Evolutionary conservation across 2,888 invertebrate species (phyloP).

Genomic region (Protophormia terraenovae): DNA sequence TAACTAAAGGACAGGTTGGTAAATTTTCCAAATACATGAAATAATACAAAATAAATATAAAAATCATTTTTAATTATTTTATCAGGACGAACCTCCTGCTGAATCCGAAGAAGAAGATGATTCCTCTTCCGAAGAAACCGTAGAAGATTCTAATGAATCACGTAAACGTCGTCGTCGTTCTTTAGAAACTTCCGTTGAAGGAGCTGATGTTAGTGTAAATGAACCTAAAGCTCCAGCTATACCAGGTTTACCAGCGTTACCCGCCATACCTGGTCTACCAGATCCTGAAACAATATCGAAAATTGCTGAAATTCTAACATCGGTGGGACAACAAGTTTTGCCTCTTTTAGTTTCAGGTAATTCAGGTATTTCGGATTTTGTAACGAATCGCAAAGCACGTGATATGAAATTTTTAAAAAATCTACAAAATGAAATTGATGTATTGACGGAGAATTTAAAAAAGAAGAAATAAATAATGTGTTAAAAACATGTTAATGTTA

Average conservation of each 20-base stretch:
- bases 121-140: conserved; percentile 77
- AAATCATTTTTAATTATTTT: neutral
- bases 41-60: neutral
- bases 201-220: conserved; percentile 32
- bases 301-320: conserved; percentile 76
- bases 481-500: neutral
- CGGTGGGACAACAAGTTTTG: conserved; percentile 76
- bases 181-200: conserved; percentile 55
- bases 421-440: conserved; percentile 68
- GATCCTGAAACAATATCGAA: conserved; percentile 77
- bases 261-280: conserved; percentile 75
- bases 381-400: conserved; percentile 70
- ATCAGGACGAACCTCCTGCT: conserved; percentile 42
- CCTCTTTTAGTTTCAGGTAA: conserved; percentile 76
- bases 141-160: conserved; percentile 73
- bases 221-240: conserved; percentile 43
- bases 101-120: conserved; percentile 71
- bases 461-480: neutral
- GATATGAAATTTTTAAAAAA: conserved; percentile 70
- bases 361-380: conserved; percentile 62
- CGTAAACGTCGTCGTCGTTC: conserved; percentile 54
- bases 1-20: conserved; percentile 63
- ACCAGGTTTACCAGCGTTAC: conserved; percentile 73
- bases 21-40: neutral
- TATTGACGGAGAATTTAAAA: conserved; percentile 36